Percentiles rank a stretch among this genome's conserved stretches.
Evolutionary conservation across 2,113 vertebrate genomes (phyloP).

Genomic region (Amphilophus citrinellus): DNA sequence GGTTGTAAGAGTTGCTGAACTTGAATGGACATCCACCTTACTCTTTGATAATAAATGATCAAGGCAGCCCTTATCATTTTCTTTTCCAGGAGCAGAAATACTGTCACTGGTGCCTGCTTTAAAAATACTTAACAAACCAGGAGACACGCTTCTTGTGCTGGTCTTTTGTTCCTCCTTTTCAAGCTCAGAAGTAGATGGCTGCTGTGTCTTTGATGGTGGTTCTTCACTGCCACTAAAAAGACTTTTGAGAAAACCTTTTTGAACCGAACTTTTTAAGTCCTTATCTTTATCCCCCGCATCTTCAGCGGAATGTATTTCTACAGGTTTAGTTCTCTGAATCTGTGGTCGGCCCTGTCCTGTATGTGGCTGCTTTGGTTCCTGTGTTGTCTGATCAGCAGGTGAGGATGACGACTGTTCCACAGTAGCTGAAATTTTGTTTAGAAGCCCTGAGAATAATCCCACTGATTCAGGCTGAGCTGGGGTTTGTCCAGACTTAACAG

Average conservation of each 20-base stretch:
- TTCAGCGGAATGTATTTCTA: slow-evolving; percentile 67
- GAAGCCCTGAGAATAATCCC: slow-evolving; percentile 80
- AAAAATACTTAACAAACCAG: slow-evolving; percentile 83
- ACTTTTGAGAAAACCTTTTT: slow-evolving; percentile 83
- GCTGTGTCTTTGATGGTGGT: slow-evolving; percentile 60
- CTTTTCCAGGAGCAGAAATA: slow-evolving; percentile 65
- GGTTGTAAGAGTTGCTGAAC: slow-evolving; percentile 28
- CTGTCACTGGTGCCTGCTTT: slow-evolving; percentile 78
- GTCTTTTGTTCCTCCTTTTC: slow-evolving; percentile 64
- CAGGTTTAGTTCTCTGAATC: slow-evolving; percentile 74
- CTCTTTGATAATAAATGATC: slow-evolving; percentile 51
- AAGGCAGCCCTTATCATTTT: slow-evolving; percentile 60
- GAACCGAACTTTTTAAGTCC: slow-evolving; percentile 54
- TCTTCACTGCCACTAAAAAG: slow-evolving; percentile 82
- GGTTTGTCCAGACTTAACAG: slow-evolving; percentile 44
- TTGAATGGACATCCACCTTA: slow-evolving; percentile 44
- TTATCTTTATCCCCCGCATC: slow-evolving; percentile 61
- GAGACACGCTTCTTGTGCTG: slow-evolving; percentile 42
- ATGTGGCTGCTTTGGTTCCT: slow-evolving; percentile 50
- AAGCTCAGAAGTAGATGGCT: slow-evolving; percentile 49
- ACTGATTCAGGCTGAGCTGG: slow-evolving; percentile 65
- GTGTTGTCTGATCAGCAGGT: slow-evolving; percentile 39
- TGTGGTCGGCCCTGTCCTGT: slow-evolving; percentile 65
- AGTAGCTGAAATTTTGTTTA: slow-evolving; percentile 73
- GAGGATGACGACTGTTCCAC: slow-evolving; percentile 53